These are phyloP conservation scores for Daboia siamensis DNA, from an alignment of 2,113 vertebrate species.

Conservation along the genomic window DNA sequence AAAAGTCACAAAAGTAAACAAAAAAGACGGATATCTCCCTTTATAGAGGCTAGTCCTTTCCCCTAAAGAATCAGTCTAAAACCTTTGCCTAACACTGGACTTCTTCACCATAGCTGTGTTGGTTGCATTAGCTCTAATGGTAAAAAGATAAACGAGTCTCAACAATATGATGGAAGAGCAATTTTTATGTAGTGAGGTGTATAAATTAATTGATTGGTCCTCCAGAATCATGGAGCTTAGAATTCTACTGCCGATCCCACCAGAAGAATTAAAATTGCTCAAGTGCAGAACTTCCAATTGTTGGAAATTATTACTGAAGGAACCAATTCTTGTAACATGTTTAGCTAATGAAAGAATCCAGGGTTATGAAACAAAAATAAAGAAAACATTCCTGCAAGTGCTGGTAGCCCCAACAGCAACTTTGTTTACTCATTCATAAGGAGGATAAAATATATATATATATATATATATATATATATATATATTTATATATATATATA, in stretches of 20 bases:
- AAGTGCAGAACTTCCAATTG: conserved; percentile 9
- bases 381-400: background rate
- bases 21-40: background rate
- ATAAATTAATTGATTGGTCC: background rate
- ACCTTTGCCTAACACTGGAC: background rate
- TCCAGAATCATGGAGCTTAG: background rate
- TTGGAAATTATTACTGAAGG: background rate
- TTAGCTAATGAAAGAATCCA: background rate
- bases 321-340: background rate
- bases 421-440: background rate
- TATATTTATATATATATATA: too few relatives aligned
- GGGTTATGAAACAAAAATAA: background rate
- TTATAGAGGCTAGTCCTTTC: background rate
- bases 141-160: background rate
- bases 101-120: background rate
- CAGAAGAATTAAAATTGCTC: background rate
- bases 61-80: background rate
- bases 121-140: background rate
- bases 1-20: background rate
- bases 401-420: background rate
- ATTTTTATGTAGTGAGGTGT: background rate
- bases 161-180: background rate
- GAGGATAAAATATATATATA: background rate
- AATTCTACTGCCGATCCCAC: accelerated
- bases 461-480: too few relatives aligned